Base-by-base conservation (phyloP, 2,113 vertebrate species). In the Pandion haliaetus region DNA sequence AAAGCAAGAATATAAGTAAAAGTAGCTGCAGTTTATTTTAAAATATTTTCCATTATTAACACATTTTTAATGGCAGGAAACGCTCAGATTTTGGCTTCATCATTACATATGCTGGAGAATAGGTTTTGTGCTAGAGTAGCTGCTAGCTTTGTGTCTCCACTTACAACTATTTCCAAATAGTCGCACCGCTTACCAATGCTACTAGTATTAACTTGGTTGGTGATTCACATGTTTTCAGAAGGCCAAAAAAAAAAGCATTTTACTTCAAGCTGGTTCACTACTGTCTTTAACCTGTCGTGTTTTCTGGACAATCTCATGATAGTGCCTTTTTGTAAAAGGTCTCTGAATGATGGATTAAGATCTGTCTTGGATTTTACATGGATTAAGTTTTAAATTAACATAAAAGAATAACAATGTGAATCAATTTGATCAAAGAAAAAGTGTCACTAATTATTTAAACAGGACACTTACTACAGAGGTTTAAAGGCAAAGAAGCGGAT, bases 391-490 rank as follows among this genome's bases (percentile, higher is more conserved):
- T 97, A 98, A 98, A 98, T 98, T 96, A 98, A 97, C 98, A 98
- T 98, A 98, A 93, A 97, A 98, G 98, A 98, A 98, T 98, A 98
- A 98, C 98, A 98, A 98, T 98, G 98, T 98, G 98, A 96, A 98
- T 98, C 97, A 97, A 98, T 98, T 96, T 98, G 98, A 99, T 99
- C 98, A 99, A 99, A 99, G 98, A 98, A 98, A 98, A 98, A 98
- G 98, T 98, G 98, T 98, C 98, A 98, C 98, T 98, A 98, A 98
- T 98, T 98, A 98, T 98, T 98, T 98, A 98, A 98, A 98, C 98
- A 98, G 98, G 98, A 98, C 98, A 98, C 98, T 99, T 98, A 98
- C 89, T 96, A 66, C 94, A 87, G 94, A 94, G 97, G 96, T 98
- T 98, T 98, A 98, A 98, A 98, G 98, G 98, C 98, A 97, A 97